phyloP scores from a whole-genome alignment of 1,140 invertebrate genomes.

The Formica selysi region DNA sequence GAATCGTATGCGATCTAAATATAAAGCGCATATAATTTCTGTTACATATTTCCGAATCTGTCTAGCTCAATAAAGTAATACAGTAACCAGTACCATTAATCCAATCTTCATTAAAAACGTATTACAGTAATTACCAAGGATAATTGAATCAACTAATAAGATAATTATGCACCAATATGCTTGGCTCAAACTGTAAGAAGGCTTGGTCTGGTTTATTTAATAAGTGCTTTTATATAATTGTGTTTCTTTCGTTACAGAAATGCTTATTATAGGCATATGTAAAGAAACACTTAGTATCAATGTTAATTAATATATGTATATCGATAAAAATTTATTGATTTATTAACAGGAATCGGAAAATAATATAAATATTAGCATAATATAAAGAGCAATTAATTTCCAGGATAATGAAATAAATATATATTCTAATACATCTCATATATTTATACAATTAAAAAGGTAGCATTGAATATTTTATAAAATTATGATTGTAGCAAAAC shows the following conservation, averaged over 20 bases:
- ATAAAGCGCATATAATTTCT: neutral
- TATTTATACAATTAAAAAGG: too few species aligned
- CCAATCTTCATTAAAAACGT: constrained; percentile 26
- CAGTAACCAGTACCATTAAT: constrained; percentile 1
- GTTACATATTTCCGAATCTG: neutral
- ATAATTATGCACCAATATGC: constrained; percentile 4
- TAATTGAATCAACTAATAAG: constrained; percentile 47
- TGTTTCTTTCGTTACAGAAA: neutral
- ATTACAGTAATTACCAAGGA: constrained; percentile 24
- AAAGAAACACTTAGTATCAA: neutral
- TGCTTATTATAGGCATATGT: neutral
- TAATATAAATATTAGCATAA: neutral
- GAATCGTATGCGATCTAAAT: neutral
- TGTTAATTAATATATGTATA: neutral
- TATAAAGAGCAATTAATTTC: neutral
- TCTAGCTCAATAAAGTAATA: neutral
- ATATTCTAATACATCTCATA: neutral
- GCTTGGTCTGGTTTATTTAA: neutral
- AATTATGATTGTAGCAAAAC: neutral
- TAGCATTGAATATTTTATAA: constrained; percentile 10
- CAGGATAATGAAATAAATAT: constrained; percentile 8
- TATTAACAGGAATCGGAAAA: neutral
- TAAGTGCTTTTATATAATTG: constrained; percentile 8
- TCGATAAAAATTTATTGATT: constrained; percentile 24
- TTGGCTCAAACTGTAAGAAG: neutral